Evolutionary conservation across 2,797 vertebrate species (phyloP), one percentile per base, ranked within the genome.

Genomic region (Hozukius guyotensis): DNA sequence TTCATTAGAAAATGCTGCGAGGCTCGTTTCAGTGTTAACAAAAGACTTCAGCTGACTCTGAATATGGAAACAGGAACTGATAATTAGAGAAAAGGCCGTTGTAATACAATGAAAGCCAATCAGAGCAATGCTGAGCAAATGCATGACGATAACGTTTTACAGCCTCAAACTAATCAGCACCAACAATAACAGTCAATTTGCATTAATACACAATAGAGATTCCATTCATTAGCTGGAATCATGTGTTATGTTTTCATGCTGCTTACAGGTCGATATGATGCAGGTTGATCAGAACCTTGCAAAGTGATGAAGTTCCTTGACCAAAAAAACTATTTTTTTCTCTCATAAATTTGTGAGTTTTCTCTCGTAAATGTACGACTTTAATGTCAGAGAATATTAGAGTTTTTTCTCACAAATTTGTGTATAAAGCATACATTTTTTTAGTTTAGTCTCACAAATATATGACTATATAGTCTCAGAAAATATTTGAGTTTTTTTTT

Each of bases 31-130:
- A 70, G 20, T 16, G 1, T 66, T 75, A 78, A 80, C 72, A 80
- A 77, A 81, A 42, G 63, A 29, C 18, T 64, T 64, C 62, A 55
- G 55, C 75, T 84, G 62, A 79, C 64, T 72, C 10, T 1, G 22
- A 83, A 69, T 66, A 53, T 70, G 7, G 66, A 80, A n/a, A 42
- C 42, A 77, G 66, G 20, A 81, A 9, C 38, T 72, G 49, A 62
- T 78, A 61, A 81, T 56, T 88, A 67, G 60, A 81, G 25, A 72
- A 72, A 78, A 66, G 34, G 20, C 64, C 62, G 55, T 64, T 84
- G 36, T 53, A 77, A 73, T 52, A 34, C 60, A 74, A 61, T 24
- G 24, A 42, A 76, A 74, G 20, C 61, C 75, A 88, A 78, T 80
- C 2, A 72, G 56, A 14, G 9, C 8, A 10, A n/a, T 7, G 38